Evolutionary conservation across 2,797 vertebrate species (phyloP).

Genomic region (Oreochromis mossambicus): DNA sequence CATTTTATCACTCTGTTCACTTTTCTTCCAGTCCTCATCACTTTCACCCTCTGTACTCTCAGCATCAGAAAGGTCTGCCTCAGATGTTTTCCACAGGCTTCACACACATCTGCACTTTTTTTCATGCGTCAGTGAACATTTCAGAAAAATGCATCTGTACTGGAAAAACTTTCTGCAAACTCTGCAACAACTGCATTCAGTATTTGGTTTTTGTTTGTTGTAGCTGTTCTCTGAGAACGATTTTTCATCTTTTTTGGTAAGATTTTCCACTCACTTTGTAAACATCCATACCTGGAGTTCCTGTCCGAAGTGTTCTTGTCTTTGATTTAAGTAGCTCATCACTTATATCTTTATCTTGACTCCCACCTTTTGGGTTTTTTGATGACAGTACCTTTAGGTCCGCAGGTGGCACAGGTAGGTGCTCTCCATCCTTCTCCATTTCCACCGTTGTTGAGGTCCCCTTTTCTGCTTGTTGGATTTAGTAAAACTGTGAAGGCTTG

Average conservation of each 20-base stretch:
- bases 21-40: conserved; percentile 10
- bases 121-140: conserved; percentile 19
- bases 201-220: not conserved
- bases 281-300: not conserved
- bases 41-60: not conserved
- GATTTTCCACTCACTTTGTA: not conserved
- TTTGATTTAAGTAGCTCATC: not conserved
- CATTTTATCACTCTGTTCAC: not conserved
- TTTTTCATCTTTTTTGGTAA: not conserved
- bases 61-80: not conserved
- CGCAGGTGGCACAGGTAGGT: accelerated
- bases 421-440: not conserved
- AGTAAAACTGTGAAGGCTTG: not conserved
- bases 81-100: conserved; percentile 27
- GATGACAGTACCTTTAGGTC: not conserved
- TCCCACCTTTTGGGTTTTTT: not conserved
- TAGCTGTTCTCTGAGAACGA: accelerated
- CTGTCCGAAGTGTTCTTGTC: not conserved
- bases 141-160: conserved; percentile 30
- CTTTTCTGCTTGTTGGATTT: not conserved
- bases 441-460: accelerated
- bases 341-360: not conserved
- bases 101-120: conserved; percentile 1
- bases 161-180: conserved; percentile 28
- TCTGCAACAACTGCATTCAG: conserved; percentile 9